phyloP scores from a whole-genome alignment of 2,888 invertebrate genomes.

The Ornithoptera priamus region DNA sequence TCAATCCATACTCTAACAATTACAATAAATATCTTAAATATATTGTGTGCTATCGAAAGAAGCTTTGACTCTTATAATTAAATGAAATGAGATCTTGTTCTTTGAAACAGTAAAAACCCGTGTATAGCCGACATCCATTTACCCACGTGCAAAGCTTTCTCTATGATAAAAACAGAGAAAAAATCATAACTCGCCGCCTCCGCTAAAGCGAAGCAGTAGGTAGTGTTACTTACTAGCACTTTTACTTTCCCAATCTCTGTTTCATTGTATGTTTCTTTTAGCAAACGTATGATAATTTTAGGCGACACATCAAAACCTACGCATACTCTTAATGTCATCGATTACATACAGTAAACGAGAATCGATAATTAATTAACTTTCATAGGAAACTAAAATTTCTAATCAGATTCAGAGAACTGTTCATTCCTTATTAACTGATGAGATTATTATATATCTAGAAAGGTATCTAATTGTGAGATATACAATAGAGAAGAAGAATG shows the following conservation, averaged over 20 bases:
- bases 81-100: constrained; percentile 28
- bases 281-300: constrained; percentile 14
- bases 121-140: constrained; percentile 22
- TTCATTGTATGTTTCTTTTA: constrained; percentile 13
- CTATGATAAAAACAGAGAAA: constrained; percentile 27
- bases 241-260: constrained; percentile 25
- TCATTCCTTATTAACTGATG: background rate
- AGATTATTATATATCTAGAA: background rate
- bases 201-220: constrained; percentile 20
- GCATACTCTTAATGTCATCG: constrained; percentile 11
- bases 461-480: too few relatives aligned
- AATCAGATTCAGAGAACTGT: background rate
- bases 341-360: background rate
- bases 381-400: background rate
- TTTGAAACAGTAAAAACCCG: constrained; percentile 17
- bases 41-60: constrained; percentile 32
- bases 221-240: constrained; percentile 18
- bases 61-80: constrained; percentile 24
- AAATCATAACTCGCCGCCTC: constrained; percentile 21
- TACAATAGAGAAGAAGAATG: too few relatives aligned
- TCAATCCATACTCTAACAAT: background rate
- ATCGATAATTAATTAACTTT: background rate
- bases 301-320: constrained; percentile 13
- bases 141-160: constrained; percentile 27
- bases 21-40: constrained; percentile 15